These are phyloP conservation scores for Biston stratarius DNA, from an alignment of 2,888 invertebrate species.

Conservation along the genomic window DNA sequence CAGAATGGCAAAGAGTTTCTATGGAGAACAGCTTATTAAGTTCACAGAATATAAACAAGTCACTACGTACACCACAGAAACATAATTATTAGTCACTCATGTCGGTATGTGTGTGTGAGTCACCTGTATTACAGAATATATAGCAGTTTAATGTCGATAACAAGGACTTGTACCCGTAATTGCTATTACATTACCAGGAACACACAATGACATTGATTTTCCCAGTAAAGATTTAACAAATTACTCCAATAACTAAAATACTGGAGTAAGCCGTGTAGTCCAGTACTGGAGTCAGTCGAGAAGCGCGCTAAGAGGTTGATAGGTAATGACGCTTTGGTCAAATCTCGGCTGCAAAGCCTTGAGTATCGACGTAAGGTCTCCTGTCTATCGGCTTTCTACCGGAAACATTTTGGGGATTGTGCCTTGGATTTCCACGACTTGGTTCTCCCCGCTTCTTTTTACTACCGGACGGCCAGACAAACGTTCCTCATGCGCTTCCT, in stretches of 20 bases:
- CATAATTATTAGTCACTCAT: constrained; percentile 62
- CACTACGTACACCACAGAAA: constrained; percentile 25
- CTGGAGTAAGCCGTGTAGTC: too few relatives aligned
- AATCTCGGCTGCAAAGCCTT: too few relatives aligned
- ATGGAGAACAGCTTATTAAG: constrained; percentile 30
- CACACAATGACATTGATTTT: constrained; percentile 63
- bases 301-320: too few relatives aligned
- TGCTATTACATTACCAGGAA: constrained; percentile 75
- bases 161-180: constrained; percentile 33
- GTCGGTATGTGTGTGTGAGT: constrained; percentile 59
- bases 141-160: constrained; percentile 19
- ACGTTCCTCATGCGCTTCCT: too few relatives aligned
- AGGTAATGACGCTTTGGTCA: too few relatives aligned
- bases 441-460: too few relatives aligned
- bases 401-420: too few relatives aligned
- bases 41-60: constrained; percentile 29
- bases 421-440: too few relatives aligned
- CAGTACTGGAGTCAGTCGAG: too few relatives aligned
- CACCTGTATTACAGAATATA: constrained; percentile 49
- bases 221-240: constrained; percentile 51
- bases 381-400: too few relatives aligned
- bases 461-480: too few relatives aligned
- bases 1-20: constrained; percentile 26
- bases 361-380: too few relatives aligned
- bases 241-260: background rate